Evolutionary conservation across 2,797 vertebrate genomes (phyloP).

Genomic region (Acridotheres tristis): DNA sequence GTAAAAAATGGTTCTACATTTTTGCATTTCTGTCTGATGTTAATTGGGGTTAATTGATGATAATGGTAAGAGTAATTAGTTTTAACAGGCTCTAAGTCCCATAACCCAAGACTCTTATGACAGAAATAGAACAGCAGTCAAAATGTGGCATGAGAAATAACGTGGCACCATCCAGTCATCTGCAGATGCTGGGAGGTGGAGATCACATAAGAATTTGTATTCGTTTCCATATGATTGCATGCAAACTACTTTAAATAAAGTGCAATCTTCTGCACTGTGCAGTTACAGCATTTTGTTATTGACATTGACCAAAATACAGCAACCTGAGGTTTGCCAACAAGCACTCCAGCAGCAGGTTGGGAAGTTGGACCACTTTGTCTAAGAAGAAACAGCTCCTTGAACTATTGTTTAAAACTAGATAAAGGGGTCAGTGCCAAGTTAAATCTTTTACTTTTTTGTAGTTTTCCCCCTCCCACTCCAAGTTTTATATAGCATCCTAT

Average conservation of each 20-base stretch:
- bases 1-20: not conserved
- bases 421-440: not conserved
- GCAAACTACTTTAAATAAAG: not conserved
- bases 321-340: not conserved
- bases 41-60: conserved; percentile 42
- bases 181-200: not conserved
- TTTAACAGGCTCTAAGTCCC: conserved; percentile 10
- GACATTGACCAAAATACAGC: not conserved
- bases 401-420: not conserved
- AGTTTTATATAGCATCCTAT: not conserved
- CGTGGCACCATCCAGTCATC: not conserved
- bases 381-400: not conserved
- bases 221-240: not conserved
- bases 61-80: conserved; percentile 44
- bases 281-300: not conserved
- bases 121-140: conserved; percentile 16
- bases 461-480: fast-evolving
- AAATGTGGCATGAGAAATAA: conserved; percentile 23
- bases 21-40: conserved; percentile 16
- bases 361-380: not conserved
- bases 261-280: not conserved
- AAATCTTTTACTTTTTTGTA: not conserved
- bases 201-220: not conserved
- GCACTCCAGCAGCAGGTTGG: not conserved
- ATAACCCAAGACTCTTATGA: not conserved